Base-by-base conservation (phyloP, 2,797 vertebrate species). In the Melanotaenia boesemani region DNA sequence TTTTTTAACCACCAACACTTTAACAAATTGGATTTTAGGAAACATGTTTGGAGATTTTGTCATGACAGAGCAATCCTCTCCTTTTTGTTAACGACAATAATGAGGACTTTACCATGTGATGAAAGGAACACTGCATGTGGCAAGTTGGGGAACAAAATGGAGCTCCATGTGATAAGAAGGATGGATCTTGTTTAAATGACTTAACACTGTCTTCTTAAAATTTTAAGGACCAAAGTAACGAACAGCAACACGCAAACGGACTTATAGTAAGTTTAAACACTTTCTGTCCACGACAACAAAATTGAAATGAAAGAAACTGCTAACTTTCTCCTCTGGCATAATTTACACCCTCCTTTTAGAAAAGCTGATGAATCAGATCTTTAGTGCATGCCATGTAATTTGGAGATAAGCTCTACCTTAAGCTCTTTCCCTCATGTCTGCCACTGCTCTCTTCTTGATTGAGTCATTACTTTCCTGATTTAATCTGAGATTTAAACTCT, bases 211-310 rank as follows among this genome's bases (percentile, higher is more conserved):
- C 95, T 97, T 95, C 90, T 95, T 80, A 93, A 95, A 93, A 95
- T 95, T 95, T 95, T 95, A 99, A 99, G 98, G 98, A 99, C 95
- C 97, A 99, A 96, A 97, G 95, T 99, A 99, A 97, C 96, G 96
- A 97, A 95, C 98, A 99, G 92, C 97, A 98, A 95, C 98, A 99
- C 96, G 95, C 97, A 97, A 95, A 99, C 96, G 98, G 98, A 99
- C 94, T 98, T 92, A 96, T 99, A 98, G 98, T 99, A 99, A 99
- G 98, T 99, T 96, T 94, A 87, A 74, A 92, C 85, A 73, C 91
- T 88, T 89, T 92, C 85, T 80, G 89, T 89, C 86, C 87, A 91
- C 75, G 88, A 86, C 76, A 77, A 50, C 48, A 81, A 85, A 80
- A 83, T 39, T 65, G 0, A 84, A 92, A 88, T 89, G 76, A 82